Percentiles rank a stretch among this genome's conserved stretches.
These are phyloP conservation scores for Setipinna tenuifilis DNA, from an alignment of 2,797 vertebrate species.

Conservation along the genomic window DNA sequence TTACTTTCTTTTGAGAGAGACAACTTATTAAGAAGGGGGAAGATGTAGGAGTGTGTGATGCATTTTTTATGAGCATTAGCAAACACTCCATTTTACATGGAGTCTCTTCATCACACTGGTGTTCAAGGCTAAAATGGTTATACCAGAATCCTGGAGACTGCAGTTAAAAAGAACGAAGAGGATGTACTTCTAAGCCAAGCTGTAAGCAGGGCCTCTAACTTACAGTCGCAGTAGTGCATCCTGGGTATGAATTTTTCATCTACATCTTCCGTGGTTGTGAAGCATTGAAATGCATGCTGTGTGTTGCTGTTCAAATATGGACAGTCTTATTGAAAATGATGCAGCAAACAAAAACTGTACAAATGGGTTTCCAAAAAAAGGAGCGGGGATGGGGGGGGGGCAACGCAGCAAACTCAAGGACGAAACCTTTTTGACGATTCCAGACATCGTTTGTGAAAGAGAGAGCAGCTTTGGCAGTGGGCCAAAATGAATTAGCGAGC, in stretches of 20 bases:
- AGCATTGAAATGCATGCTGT: neutral
- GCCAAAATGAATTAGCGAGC: neutral
- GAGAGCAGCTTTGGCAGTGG: neutral
- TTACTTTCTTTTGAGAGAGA: neutral
- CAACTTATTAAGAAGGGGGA: neutral
- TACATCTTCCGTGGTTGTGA: neutral
- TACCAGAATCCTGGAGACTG: neutral
- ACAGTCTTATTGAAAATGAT: neutral
- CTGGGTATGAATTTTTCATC: no score
- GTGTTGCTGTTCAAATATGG: neutral
- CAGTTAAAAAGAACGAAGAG: neutral
- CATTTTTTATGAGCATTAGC: neutral
- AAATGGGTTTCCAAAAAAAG: neutral
- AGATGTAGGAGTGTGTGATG: slow-evolving; percentile 3
- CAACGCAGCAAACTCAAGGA: neutral
- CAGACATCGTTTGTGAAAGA: slow-evolving; percentile 4
- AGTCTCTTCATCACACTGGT: neutral
- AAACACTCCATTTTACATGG: slow-evolving; percentile 23
- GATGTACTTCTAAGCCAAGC: neutral
- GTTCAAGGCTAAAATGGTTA: neutral
- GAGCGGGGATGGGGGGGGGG: no score
- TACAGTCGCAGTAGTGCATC: no score
- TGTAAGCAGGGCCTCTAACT: no score
- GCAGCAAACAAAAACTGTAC: neutral
- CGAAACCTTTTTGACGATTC: slow-evolving; percentile 1